phyloP scores from a whole-genome alignment of 2,888 invertebrate genomes.

The Drosophila aldrichi region DNA sequence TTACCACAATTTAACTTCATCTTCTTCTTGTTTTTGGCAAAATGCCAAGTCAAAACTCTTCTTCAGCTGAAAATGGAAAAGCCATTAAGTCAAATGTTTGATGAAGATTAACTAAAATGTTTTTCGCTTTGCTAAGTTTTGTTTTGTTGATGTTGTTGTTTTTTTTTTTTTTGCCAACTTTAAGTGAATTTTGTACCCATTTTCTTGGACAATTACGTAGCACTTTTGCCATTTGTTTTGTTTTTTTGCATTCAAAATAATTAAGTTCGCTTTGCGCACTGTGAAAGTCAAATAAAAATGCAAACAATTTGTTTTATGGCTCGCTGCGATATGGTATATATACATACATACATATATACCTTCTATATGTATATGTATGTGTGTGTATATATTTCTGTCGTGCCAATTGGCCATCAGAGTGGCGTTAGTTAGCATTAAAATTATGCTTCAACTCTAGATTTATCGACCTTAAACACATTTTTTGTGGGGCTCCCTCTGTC shows the following conservation, averaged over 20 bases:
- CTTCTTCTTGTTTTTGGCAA: background rate
- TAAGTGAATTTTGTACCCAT: slow-evolving; percentile 21
- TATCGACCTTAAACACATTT: background rate
- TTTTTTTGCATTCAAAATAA: slow-evolving; percentile 39
- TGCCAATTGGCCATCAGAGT: slow-evolving; percentile 58
- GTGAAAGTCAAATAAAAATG: slow-evolving; percentile 61
- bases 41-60: background rate
- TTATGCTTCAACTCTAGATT: slow-evolving; percentile 4
- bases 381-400: slow-evolving; percentile 17
- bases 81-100: slow-evolving; percentile 11
- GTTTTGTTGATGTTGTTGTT: background rate
- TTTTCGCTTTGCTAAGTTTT: background rate
- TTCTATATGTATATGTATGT: background rate
- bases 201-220: slow-evolving; percentile 40
- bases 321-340: background rate
- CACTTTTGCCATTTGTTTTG: slow-evolving; percentile 50
- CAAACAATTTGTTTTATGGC: slow-evolving; percentile 42
- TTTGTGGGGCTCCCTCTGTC: background rate
- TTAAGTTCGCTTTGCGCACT: slow-evolving; percentile 37
- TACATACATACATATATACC: background rate
- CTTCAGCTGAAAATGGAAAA: slow-evolving; percentile 5
- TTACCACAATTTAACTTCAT: background rate
- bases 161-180: slow-evolving; percentile 20
- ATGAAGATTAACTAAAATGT: slow-evolving; percentile 1
- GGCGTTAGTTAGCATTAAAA: slow-evolving; percentile 30